These are phyloP conservation scores for Drosophila incognita DNA, from an alignment of 2,888 invertebrate species.

Conservation along the genomic window DNA sequence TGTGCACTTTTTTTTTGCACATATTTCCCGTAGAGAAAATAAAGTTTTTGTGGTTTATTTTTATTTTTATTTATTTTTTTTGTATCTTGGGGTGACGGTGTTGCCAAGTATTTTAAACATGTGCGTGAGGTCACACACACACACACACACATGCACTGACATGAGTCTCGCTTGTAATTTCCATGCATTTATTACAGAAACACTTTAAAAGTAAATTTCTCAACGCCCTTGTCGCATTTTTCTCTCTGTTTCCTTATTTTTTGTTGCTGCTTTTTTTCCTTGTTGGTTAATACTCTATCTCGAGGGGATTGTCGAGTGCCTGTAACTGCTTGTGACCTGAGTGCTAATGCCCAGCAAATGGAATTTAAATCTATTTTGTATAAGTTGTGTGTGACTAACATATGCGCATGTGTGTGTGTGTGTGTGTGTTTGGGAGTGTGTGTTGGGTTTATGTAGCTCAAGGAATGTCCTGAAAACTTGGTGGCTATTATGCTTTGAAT, in stretches of 20 bases:
- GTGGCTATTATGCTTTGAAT: slow-evolving; percentile 17
- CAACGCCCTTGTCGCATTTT: slow-evolving; percentile 57
- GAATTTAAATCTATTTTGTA: slow-evolving; percentile 80
- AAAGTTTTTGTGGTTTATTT: slow-evolving; percentile 62
- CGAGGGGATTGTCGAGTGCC: slow-evolving; percentile 59
- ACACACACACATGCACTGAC: slow-evolving; percentile 2
- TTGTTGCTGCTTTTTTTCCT: neutral
- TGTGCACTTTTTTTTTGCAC: slow-evolving; percentile 56
- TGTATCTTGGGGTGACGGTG: slow-evolving; percentile 22
- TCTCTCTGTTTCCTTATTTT: neutral
- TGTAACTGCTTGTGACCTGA: slow-evolving; percentile 66
- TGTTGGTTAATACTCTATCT: slow-evolving; percentile 38
- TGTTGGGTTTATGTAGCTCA: slow-evolving; percentile 24
- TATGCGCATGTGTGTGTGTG: slow-evolving; percentile 49
- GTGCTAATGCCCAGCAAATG: slow-evolving; percentile 77
- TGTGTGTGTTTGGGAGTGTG: slow-evolving; percentile 8
- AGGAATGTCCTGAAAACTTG: slow-evolving; percentile 34
- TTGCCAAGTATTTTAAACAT: slow-evolving; percentile 68
- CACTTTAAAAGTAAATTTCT: slow-evolving; percentile 79
- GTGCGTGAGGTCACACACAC: slow-evolving; percentile 74
- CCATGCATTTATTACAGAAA: slow-evolving; percentile 72
- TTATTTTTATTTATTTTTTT: slow-evolving; percentile 13
- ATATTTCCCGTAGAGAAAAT: slow-evolving; percentile 44
- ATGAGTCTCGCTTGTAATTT: slow-evolving; percentile 38
- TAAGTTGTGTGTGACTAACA: slow-evolving; percentile 58